Evolutionary conservation across 1,140 invertebrate genomes (phyloP), one percentile per base, ranked within the genome.

Genomic region (Penaeus japonicus): DNA sequence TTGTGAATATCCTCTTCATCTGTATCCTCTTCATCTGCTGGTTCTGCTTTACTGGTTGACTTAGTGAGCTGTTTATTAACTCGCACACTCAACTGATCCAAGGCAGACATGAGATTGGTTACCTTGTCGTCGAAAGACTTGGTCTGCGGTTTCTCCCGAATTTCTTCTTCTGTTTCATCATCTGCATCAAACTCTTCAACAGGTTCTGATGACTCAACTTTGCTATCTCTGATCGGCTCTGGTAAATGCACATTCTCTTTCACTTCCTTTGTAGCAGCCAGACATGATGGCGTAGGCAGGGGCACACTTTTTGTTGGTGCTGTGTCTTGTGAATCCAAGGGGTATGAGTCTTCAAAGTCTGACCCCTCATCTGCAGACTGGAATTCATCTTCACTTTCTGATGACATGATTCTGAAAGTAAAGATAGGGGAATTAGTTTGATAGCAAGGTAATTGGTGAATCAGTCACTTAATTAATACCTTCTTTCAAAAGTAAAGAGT

Each of bases 321-420:
- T 47, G 47, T 47, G 47, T 12, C 47, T 15, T 47, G 20, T 27
- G 84, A 55, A 20, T 78, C 7, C n/a, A 54, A 22, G n/a, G 70
- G 47, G 4, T 88, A 62, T 22, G 39, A 77, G n/a, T 78, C 81
- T 54, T 89, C 89, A 59, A 78, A 83, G 22, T 90, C 89, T 47
- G 86, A 88, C 2, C 86, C 89, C 39, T 90, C 89, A 85, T 90
- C 89, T 5, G 89, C 89, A n/a, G 89, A 90, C 59, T 84, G 89
- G 80, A 90, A 90, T 30, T 90, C 89, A 81, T 90, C 89, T 59
- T 90, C 89, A 88, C 89, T 90, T 24, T 90, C 89, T 27, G 89
- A 90, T 27, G 89, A 88, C 89, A 90, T 90, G 24, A 62, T 90
- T 87, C 83, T 87, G 77, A 59, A 88, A 83, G 22, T n/a, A 7